phyloP scores from a whole-genome alignment of 2,888 invertebrate genomes.

The Ormyrus nitidulus region DNA sequence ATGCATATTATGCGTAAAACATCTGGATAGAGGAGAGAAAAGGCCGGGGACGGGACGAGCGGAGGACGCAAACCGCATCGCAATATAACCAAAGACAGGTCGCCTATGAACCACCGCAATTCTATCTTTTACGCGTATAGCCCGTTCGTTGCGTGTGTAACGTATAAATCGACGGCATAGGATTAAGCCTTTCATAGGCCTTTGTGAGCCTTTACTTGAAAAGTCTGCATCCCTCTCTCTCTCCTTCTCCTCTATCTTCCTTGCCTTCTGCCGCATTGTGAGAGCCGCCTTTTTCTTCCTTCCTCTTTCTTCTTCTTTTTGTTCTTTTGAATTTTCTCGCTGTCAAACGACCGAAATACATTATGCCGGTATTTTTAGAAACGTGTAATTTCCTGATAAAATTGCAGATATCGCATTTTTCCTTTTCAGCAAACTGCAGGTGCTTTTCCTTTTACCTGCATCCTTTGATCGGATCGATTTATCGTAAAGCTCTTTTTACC shows the following conservation, averaged over 20 bases:
- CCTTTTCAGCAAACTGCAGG: conserved; percentile 16
- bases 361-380: conserved; percentile 21
- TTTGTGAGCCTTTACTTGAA: conserved; percentile 54
- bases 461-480: conserved; percentile 16
- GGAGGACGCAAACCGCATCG: conserved; percentile 66
- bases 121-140: conserved; percentile 64
- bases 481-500: background rate
- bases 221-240: conserved; percentile 49
- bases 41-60: conserved; percentile 8
- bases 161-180: conserved; percentile 62
- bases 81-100: conserved; percentile 65
- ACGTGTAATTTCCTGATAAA: conserved; percentile 25
- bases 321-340: conserved; percentile 14
- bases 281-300: conserved; percentile 5
- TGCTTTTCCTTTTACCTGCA: background rate
- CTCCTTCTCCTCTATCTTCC: background rate
- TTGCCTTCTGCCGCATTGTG: background rate
- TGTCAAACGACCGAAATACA: conserved; percentile 19
- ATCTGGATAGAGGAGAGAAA: conserved; percentile 44
- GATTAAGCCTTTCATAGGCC: conserved; percentile 67
- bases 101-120: conserved; percentile 70
- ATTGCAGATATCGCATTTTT: conserved; percentile 15
- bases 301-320: conserved; percentile 17
- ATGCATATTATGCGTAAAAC: conserved; percentile 51
- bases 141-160: conserved; percentile 52